Percentiles rank a stretch among this genome's conserved stretches.
Conservation (phyloP, 2,113 vertebrate genomes). For the Neofelis nebulosa region DNA sequence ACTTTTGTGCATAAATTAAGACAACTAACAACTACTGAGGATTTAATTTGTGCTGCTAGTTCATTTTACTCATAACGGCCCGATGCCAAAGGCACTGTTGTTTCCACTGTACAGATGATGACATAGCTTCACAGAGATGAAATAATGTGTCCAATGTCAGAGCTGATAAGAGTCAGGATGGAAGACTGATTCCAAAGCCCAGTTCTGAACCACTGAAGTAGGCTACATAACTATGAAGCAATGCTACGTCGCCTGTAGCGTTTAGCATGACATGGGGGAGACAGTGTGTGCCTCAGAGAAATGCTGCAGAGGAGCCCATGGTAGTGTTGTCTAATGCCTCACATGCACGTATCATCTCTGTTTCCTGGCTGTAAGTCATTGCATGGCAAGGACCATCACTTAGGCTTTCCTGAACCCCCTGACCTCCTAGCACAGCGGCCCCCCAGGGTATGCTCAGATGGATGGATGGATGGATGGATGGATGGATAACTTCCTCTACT, state of each 20-base stretch:
- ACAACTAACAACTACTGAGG: neutral
- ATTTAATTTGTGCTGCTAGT: neutral
- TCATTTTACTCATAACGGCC: neutral
- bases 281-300: neutral
- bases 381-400: neutral
- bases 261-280: neutral
- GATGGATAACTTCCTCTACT: neutral
- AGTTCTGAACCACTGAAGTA: neutral
- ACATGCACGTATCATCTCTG: accelerated
- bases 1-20: neutral
- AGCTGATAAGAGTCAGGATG: neutral
- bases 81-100: neutral
- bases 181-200: neutral
- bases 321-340: neutral
- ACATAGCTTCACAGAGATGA: neutral
- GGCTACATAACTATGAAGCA: accelerated
- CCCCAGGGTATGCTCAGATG: accelerated
- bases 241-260: accelerated
- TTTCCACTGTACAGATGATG: neutral
- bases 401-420: neutral
- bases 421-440: no score
- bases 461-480: neutral
- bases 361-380: neutral
- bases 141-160: neutral
- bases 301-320: no score